These are phyloP conservation scores for Channa striata DNA, from an alignment of 2,797 vertebrate species.

Conservation along the genomic window DNA sequence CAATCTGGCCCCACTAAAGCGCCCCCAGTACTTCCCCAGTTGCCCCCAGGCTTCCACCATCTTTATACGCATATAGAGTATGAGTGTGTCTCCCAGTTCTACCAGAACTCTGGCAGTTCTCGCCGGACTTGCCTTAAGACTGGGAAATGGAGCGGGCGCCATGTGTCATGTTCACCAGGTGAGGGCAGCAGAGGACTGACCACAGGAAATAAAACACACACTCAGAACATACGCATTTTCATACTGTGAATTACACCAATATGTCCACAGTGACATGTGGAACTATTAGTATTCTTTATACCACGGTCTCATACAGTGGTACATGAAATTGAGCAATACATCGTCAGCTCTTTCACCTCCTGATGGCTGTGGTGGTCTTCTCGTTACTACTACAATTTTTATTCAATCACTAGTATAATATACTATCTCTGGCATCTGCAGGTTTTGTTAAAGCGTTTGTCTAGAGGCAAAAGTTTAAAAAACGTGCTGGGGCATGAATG, in stretches of 20 bases:
- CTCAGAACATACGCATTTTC: not conserved
- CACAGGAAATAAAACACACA: not conserved
- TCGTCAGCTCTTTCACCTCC: not conserved
- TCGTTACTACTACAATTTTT: slow-evolving; percentile 3
- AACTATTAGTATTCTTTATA: not conserved
- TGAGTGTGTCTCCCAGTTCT: slow-evolving; percentile 92
- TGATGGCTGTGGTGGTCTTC: not conserved
- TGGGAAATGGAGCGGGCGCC: slow-evolving; percentile 97
- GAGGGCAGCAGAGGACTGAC: slow-evolving; percentile 79
- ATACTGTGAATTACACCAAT: slow-evolving; percentile 1
- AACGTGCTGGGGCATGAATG: not conserved
- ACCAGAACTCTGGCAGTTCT: slow-evolving; percentile 92
- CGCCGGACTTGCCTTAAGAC: slow-evolving; percentile 95
- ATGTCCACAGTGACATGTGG: not conserved
- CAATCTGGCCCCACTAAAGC: slow-evolving; percentile 87
- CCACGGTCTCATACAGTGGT: not conserved
- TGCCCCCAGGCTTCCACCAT: slow-evolving; percentile 91
- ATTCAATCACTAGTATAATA: too few relatives aligned
- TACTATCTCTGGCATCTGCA: not conserved
- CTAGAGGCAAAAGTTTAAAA: not conserved
- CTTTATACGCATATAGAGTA: slow-evolving; percentile 96
- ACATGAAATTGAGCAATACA: not conserved
- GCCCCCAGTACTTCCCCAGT: slow-evolving; percentile 81
- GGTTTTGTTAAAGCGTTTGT: not conserved
- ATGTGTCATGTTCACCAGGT: slow-evolving; percentile 96